These are phyloP conservation scores for Telmatochromis brachygnathus DNA, from an alignment of 2,113 vertebrate species.

Conservation along the genomic window DNA sequence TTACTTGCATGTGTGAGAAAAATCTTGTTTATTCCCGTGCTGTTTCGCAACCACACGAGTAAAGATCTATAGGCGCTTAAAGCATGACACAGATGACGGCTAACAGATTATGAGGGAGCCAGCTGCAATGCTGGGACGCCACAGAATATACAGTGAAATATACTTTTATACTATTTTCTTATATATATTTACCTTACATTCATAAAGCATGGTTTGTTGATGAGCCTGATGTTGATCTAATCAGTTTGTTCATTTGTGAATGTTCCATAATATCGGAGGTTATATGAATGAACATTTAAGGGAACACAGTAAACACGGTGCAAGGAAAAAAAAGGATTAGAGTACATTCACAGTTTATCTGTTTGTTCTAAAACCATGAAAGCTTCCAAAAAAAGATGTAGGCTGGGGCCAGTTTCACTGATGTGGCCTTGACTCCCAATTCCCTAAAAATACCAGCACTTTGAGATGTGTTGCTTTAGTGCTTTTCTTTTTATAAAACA, in stretches of 20 bases:
- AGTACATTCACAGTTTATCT: not conserved
- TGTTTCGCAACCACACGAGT: not conserved
- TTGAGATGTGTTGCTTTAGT: not conserved
- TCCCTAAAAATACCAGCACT: not conserved
- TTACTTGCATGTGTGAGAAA: not conserved
- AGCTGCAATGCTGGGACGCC: not conserved
- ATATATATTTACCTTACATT: not conserved
- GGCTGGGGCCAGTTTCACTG: not conserved
- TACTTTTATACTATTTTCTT: not conserved
- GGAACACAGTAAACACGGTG: not conserved
- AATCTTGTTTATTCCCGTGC: not conserved
- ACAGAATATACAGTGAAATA: not conserved
- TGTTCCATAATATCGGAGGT: not conserved
- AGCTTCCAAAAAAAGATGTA: not conserved
- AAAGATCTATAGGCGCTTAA: not conserved
- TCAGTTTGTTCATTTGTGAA: not conserved
- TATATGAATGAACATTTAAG: not conserved
- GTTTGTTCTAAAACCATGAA: not conserved
- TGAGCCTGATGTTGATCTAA: not conserved
- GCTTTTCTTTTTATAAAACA: not conserved
- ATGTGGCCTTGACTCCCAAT: not conserved
- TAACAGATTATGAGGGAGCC: not conserved
- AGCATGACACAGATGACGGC: not conserved
- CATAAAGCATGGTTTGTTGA: not conserved
- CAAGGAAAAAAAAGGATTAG: rapidly evolving